These are phyloP conservation scores for Hecatera dysodea DNA, from an alignment of 2,888 invertebrate species.

Conservation along the genomic window DNA sequence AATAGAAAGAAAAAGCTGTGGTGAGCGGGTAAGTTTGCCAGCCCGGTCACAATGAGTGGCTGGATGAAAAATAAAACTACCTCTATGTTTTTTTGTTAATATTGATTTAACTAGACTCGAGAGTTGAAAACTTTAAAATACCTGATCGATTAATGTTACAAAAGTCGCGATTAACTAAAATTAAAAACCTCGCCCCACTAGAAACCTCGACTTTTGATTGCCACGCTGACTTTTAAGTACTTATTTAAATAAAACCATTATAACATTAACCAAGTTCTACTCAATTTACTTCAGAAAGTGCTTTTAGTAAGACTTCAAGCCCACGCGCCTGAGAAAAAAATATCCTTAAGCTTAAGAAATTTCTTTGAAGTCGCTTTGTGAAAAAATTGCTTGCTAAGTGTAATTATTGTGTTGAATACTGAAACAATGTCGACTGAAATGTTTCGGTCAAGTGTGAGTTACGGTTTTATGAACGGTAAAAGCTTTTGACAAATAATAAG, in stretches of 20 bases:
- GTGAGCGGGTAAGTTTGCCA: not conserved
- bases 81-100: not conserved
- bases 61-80: not conserved
- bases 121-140: not conserved
- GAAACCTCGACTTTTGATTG: not conserved
- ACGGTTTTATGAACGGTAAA: not conserved
- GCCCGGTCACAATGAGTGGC: not conserved
- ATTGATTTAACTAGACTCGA: not conserved
- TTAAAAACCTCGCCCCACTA: not conserved
- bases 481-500: no score
- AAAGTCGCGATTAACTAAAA: not conserved
- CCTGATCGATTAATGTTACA: not conserved
- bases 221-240: not conserved
- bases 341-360: slow-evolving; percentile 32
- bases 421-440: slow-evolving; percentile 13
- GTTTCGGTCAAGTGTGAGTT: not conserved
- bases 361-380: slow-evolving; percentile 16
- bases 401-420: slow-evolving; percentile 36
- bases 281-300: slow-evolving; percentile 38
- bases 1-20: not conserved
- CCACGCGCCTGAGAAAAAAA: slow-evolving; percentile 29
- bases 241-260: slow-evolving; percentile 35
- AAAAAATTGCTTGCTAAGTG: slow-evolving; percentile 38
- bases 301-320: slow-evolving; percentile 23
- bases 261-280: slow-evolving; percentile 32